Base-by-base conservation (phyloP, 37 sponge, comb jelly and placozoan species). In the Ianthella basta region DNA sequence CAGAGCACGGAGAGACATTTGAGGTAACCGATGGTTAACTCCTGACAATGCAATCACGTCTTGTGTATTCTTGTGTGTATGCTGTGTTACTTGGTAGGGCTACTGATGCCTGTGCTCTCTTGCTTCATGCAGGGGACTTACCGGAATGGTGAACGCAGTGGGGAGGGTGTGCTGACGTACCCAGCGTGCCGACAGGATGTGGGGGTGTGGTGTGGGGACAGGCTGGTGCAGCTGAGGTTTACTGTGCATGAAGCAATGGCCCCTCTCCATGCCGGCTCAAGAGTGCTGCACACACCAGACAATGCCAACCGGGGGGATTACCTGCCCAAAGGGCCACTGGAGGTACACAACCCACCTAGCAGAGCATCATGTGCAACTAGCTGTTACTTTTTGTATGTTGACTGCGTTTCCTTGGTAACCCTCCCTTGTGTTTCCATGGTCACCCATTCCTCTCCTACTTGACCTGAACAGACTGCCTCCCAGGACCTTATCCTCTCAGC, bases 141-240 rank as follows among this genome's bases (percentile, higher is more conserved):
- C 64, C 69, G 80, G 50, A 56, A 57, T 74, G 94, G 91, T 69
- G 69, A 73, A 27, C 56, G 97, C 77, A 78, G 84, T 79, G 97
- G 97, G 29, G 89, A 93, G 36, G 96, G 96, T 44, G 82, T 80
- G n/a, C 21, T 89, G 56, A 89, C 87, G 20, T 94, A 94, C 61
- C 72, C 82, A 39, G 89, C 84, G 14, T 87, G 85, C 21, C 40
- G 84, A 25, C 89, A 91, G 36, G 97, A 96, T 59, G 86, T 89
- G 32, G 97, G 97, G 13, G 80, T 81, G 0, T 96, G 97, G 97
- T 87, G 63, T 29, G 94, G 94, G 35, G 63, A 86, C 24, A 82
- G 85, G n/a, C 67, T 96, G 37, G 84, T 89, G 33, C 63, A 84
- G 79, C 87, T 96, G 57, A 72, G 34, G 54, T 92, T 88, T 64